Evolutionary conservation across 1,140 invertebrate species (phyloP), one percentile per base, ranked within the genome.

Genomic region (Atta texana): DNA sequence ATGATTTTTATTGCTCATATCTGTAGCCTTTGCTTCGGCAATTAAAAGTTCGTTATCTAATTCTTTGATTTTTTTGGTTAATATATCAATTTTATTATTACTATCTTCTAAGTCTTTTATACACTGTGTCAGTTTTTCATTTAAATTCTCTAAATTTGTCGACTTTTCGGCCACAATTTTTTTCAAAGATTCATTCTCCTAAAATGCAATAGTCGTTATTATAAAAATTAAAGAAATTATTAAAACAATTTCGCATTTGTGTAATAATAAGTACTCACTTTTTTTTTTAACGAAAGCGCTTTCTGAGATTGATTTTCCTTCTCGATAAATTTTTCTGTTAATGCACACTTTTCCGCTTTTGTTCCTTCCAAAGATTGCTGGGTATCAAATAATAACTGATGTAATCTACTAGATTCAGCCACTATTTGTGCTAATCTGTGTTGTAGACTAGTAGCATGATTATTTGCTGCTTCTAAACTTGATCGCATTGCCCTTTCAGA

Each of bases 401-500:
- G 95, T 21, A 96, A 92, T 87, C 94, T 92, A 78, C 93, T 95
- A 3, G 95, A 93, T 78, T 96, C 95, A 8, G 94, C 94, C 21
- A 92, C 93, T 3, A 96, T 88, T 90, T 96, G 95, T 0, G 95
- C 94, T 18, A 96, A 86, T 86, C 94, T 93, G 59, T 96, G 96
- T 74, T 96, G 94, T 8, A 96, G 89, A 89, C 94, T 94, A 2
- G 95, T 95, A 12, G 95, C 93, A 86, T 95, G 93, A 90, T 94
- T 94, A 51, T 94, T 95, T 0, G 96, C 95, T 8, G 96, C 96
- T 89, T 96, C 95, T 78, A 96, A 93, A 90, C 95, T 96, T 6
- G 93, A 92, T 91, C 96, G 95, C 59, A 96, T 94, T 0, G 94
- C 93, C 57, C 94, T 92, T 92, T 96, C 96, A 0, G 95, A 94